phyloP scores from a whole-genome alignment of 2,797 vertebrate genomes.

The Mycteria americana region DNA sequence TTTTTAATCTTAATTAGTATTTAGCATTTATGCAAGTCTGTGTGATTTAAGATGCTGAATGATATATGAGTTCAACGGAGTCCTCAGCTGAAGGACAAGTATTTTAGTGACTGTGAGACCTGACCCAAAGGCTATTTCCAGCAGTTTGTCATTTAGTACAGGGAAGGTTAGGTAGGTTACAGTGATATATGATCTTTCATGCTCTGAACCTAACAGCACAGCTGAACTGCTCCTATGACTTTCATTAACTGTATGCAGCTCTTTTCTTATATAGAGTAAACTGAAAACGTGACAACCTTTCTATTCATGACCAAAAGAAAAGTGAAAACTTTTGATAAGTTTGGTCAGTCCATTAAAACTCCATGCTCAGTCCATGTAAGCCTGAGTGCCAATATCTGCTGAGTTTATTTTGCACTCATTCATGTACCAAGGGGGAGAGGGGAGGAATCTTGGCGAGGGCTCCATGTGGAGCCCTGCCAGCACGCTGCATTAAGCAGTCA shows the following conservation, averaged over 20 bases:
- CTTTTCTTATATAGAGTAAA: slow-evolving; percentile 57
- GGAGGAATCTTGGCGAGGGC: background rate
- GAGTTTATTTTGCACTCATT: background rate
- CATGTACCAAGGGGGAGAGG: background rate
- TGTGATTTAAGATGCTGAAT: slow-evolving; percentile 62
- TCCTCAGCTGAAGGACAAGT: slow-evolving; percentile 72
- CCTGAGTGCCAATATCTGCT: slow-evolving; percentile 2
- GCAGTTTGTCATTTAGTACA: slow-evolving; percentile 79
- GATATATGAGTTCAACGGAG: slow-evolving; percentile 61
- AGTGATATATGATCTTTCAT: slow-evolving; percentile 70
- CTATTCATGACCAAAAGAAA: background rate
- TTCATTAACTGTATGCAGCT: slow-evolving; percentile 67
- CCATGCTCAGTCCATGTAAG: background rate
- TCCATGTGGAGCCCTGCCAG: background rate
- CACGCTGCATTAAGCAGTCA: background rate
- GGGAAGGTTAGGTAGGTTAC: slow-evolving; percentile 79
- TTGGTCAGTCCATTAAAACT: slow-evolving; percentile 2
- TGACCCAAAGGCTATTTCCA: slow-evolving; percentile 75
- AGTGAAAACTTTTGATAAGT: background rate
- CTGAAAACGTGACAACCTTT: background rate
- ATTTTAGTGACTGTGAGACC: slow-evolving; percentile 75
- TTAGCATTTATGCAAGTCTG: slow-evolving; percentile 49
- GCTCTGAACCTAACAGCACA: slow-evolving; percentile 58
- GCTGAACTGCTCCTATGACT: slow-evolving; percentile 63
- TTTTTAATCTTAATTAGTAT: slow-evolving; percentile 51